Evolutionary conservation across 2,888 invertebrate genomes (phyloP), one percentile per base, ranked within the genome.

Genomic region (Agrochola lychnidis): DNA sequence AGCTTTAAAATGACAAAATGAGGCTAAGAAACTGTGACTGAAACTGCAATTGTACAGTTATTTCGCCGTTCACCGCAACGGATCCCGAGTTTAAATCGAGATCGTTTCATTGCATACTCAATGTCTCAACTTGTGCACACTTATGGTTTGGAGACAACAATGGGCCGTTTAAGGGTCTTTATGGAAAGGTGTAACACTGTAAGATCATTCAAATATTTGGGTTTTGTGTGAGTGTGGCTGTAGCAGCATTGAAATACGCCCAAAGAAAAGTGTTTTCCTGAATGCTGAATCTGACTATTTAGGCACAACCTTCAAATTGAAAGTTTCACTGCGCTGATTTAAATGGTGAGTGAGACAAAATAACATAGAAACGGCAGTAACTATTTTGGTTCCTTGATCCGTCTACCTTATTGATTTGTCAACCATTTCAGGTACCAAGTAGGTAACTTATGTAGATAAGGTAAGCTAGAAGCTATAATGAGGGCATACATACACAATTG

Each of bases 11-110:
- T 16, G 36, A 22, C 70, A 45, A 75, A 79, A 68, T 51, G 75
- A 69, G 79, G 83, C 40, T 79, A 79, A 74, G 68, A 75, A 79
- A 79, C 79, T 68, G 83, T 74, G 63, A 30, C 74, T 70, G 73
- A 59, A 67, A 53, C 61, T 79, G 83, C 74, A 78, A 30, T 66
- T 82, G 45, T 71, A 83, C 82, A 79, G 79, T 82, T 82, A 82
- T 61, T n/a, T 70, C 9, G 10, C 42, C 51, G 45, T 25, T 71
- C 70, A 70, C 68, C 57, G 66, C 66, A 79, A 62, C 71, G 51
- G 71, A 61, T 69, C 48, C 63, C 45, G 59, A n/a, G 53, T 51
- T 68, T 36, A 51, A 56, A 71, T 69, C 70, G 63, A 79, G 63
- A 79, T 69, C 61, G 59, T 69, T 56, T n/a, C 36, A 40, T 25